Conservation (phyloP, 2,797 vertebrate genomes). For the Limosa lapponica region DNA sequence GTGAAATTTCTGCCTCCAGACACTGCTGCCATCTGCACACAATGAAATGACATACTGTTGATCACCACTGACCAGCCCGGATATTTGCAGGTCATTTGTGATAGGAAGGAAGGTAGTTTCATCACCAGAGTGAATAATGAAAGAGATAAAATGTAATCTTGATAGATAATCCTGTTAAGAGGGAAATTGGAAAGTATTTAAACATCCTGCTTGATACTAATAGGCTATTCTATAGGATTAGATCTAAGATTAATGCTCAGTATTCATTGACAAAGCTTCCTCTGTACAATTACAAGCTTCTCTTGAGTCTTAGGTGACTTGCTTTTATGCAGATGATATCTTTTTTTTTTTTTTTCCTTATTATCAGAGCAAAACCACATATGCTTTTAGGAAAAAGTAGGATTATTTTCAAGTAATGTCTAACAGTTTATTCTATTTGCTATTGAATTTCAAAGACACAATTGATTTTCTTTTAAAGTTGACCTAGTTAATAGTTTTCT, state of each 20-base stretch:
- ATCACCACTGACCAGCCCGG: background rate
- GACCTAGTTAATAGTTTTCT: background rate
- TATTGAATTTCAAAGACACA: background rate
- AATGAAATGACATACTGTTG: background rate
- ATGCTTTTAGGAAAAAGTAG: background rate
- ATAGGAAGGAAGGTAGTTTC: constrained; percentile 6
- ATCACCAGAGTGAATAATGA: constrained; percentile 16
- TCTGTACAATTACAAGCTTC: background rate
- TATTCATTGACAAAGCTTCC: background rate
- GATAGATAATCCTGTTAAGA: constrained; percentile 46
- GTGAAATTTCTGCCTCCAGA: constrained; percentile 21
- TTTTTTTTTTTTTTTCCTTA: rapidly evolving
- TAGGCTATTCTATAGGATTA: constrained; percentile 8
- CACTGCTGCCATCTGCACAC: background rate
- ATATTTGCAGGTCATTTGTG: constrained; percentile 15
- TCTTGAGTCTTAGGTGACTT: background rate
- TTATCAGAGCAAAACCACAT: background rate
- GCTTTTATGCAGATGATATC: background rate
- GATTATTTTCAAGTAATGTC: background rate
- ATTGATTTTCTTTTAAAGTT: background rate
- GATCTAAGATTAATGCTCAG: constrained; percentile 20
- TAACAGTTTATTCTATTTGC: background rate
- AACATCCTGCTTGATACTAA: constrained; percentile 16
- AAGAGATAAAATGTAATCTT: constrained; percentile 41
- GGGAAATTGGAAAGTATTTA: constrained; percentile 34